phyloP scores from a whole-genome alignment of 1,140 invertebrate genomes.

The Danaus plexippus region DNA sequence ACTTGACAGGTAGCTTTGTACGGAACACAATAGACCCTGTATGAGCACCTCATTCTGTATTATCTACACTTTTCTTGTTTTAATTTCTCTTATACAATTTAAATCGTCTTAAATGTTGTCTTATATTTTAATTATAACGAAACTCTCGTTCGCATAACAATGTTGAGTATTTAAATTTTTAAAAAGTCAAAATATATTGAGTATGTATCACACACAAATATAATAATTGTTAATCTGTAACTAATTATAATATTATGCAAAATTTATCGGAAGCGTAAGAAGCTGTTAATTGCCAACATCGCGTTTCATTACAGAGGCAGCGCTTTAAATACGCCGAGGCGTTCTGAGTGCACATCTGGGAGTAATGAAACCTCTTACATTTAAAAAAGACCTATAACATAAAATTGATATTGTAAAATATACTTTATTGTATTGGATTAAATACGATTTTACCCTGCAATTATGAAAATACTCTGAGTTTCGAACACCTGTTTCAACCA shows the following conservation, averaged over 20 bases:
- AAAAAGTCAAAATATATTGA: neutral
- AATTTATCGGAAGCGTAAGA: conserved; percentile 22
- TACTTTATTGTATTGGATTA: conserved; percentile 14
- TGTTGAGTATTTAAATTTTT: neutral
- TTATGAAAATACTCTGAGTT: conserved; percentile 34
- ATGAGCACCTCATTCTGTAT: too few species aligned
- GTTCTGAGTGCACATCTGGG: conserved; percentile 65
- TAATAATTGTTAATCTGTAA: conserved; percentile 6
- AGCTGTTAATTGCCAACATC: conserved; percentile 49
- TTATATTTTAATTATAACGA: neutral
- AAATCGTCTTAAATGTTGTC: neutral
- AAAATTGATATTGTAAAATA: conserved; percentile 6
- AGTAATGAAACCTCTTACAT: conserved; percentile 45
- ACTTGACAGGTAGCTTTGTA: conserved; percentile 9
- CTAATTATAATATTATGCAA: conserved; percentile 9
- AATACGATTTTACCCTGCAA: conserved; percentile 14
- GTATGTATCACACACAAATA: too few species aligned
- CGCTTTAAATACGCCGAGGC: conserved; percentile 47
- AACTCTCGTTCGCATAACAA: neutral
- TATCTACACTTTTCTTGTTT: neutral
- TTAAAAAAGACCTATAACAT: conserved; percentile 20
- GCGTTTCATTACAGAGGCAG: conserved; percentile 40
- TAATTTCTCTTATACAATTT: neutral
- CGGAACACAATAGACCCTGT: conserved; percentile 13
- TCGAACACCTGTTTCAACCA: conserved; percentile 68